phyloP scores from a whole-genome alignment of 2,113 vertebrate species.

The Oxyura jamaicensis region DNA sequence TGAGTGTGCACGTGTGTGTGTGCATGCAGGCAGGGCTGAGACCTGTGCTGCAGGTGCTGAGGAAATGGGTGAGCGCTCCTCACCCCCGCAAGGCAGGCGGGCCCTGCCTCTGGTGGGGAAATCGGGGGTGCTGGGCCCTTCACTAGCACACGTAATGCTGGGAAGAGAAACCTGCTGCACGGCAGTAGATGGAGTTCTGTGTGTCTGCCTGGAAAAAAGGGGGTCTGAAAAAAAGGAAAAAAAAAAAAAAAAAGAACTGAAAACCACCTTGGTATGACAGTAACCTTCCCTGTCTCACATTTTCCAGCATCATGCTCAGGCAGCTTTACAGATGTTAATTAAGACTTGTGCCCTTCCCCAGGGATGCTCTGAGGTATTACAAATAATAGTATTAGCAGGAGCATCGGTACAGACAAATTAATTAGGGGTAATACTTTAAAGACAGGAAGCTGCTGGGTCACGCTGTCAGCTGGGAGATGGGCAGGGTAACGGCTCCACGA shows the following conservation, averaged over 20 bases:
- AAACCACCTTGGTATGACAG: neutral
- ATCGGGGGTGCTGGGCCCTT: neutral
- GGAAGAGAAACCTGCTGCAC: neutral
- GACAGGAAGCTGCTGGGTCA: neutral
- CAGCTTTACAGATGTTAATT: slow-evolving; percentile 57
- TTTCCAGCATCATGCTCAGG: slow-evolving; percentile 41
- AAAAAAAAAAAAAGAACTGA: neutral
- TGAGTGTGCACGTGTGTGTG: rapidly evolving
- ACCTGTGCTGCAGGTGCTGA: no score
- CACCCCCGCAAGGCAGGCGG: neutral
- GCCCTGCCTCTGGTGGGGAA: neutral
- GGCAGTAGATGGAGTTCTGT: neutral
- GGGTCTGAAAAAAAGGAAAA: neutral
- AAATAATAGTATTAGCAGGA: slow-evolving; percentile 57
- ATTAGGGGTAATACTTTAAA: slow-evolving; percentile 37
- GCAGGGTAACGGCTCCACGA: neutral
- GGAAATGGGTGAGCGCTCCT: neutral
- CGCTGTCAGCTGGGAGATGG: neutral
- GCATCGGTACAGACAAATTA: slow-evolving; percentile 31
- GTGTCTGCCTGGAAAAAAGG: neutral
- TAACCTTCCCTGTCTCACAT: neutral
- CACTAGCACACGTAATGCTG: neutral
- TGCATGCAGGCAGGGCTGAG: rapidly evolving
- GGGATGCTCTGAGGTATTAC: slow-evolving; percentile 46
- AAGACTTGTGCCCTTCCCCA: slow-evolving; percentile 40